Evolutionary conservation across 2,888 invertebrate species (phyloP).

Genomic region (Drosophila melanocephala): DNA sequence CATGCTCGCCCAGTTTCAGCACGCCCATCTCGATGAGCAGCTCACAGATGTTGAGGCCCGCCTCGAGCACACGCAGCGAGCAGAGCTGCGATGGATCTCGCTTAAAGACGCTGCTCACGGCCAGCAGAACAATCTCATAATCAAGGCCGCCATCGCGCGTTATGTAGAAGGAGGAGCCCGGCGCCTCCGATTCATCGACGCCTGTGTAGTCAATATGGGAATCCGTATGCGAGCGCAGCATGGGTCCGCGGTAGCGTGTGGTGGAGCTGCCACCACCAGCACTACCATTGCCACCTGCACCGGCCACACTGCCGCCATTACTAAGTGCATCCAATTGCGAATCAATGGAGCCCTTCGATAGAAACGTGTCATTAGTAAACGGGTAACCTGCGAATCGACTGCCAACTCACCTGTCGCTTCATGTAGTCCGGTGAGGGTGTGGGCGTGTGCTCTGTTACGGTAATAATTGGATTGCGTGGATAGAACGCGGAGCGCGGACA

Average conservation of each 20-base stretch:
- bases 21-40: constrained; percentile 96
- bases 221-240: constrained; percentile 95
- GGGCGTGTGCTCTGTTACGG: constrained; percentile 98
- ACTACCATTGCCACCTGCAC: constrained; percentile 73
- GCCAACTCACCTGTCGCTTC: constrained; percentile 89
- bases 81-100: constrained; percentile 92
- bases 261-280: constrained; percentile 72
- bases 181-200: constrained; percentile 94
- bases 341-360: constrained; percentile 91
- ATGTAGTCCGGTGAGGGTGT: constrained; percentile 95
- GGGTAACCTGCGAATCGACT: rapidly evolving
- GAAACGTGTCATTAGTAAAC: background rate
- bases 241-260: constrained; percentile 86
- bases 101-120: constrained; percentile 93
- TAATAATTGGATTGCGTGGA: constrained; percentile 97
- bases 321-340: constrained; percentile 91
- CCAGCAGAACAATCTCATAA: constrained; percentile 93
- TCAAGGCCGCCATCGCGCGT: constrained; percentile 98
- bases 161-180: constrained; percentile 95
- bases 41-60: constrained; percentile 96
- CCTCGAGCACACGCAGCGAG: constrained; percentile 95
- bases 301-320: constrained; percentile 78
- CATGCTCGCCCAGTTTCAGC: constrained; percentile 86
- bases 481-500: constrained; percentile 86
- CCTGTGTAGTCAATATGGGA: constrained; percentile 95